These are phyloP conservation scores for Drosophila longiperda DNA, from an alignment of 2,888 invertebrate genomes.

Conservation along the genomic window DNA sequence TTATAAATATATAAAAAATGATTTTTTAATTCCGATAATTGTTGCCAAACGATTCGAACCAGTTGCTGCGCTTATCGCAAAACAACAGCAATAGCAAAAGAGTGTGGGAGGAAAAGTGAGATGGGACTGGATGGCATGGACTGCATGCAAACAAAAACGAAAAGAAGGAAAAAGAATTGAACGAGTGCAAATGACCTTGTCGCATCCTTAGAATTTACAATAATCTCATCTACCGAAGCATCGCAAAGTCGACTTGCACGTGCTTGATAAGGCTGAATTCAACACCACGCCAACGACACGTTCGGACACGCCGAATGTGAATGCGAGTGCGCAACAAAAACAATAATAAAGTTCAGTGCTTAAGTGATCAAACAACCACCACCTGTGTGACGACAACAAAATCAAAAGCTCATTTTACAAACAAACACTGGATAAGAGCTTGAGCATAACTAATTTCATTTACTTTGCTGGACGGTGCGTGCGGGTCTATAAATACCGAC, in stretches of 20 bases:
- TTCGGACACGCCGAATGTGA: conserved; percentile 22
- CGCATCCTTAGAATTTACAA: conserved; percentile 42
- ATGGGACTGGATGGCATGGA: conserved; percentile 15
- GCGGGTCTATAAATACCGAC: conserved; percentile 55
- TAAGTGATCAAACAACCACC: conserved; percentile 5
- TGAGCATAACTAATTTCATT: conserved; percentile 20
- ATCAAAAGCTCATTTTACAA: conserved; percentile 39
- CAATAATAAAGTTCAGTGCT: conserved; percentile 16
- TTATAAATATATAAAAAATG: conserved; percentile 3
- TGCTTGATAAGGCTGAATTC: conserved; percentile 48
- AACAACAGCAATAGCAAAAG: conserved; percentile 1
- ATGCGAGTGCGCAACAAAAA: conserved; percentile 22
- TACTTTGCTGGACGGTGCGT: conserved; percentile 13
- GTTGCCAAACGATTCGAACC: conserved; percentile 67
- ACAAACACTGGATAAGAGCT: conserved; percentile 57
- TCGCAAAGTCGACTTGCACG: conserved; percentile 39
- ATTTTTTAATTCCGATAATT: conserved; percentile 67
- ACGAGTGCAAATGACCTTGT: conserved; percentile 51
- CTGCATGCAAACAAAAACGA: conserved; percentile 33
- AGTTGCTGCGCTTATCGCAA: conserved; percentile 42
- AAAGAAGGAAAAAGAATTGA: conserved; percentile 10
- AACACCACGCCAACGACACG: conserved; percentile 35
- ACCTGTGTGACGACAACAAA: conserved; percentile 37
- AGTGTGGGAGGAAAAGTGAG: conserved; percentile 11
- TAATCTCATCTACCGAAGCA: conserved; percentile 19